Conservation (phyloP, 2,888 invertebrate genomes). For the Zhuqinia jingwanae region DNA sequence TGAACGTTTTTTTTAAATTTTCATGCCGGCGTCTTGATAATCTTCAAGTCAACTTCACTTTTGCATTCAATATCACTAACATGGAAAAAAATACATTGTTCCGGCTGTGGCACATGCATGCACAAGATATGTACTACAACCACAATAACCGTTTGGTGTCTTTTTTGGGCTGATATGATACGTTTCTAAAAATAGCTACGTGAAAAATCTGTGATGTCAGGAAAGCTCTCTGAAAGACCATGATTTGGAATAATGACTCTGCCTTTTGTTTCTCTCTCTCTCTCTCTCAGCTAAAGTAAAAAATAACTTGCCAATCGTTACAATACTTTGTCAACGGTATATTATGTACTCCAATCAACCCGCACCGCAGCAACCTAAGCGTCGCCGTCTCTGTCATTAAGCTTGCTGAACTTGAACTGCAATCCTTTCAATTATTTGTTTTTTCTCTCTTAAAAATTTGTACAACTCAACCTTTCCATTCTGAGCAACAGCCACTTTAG, state of each 20-base stretch:
- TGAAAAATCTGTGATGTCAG: constrained; percentile 19
- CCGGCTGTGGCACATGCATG: constrained; percentile 14
- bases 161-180: constrained; percentile 14
- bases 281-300: neutral
- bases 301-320: neutral
- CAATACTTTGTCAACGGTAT: constrained; percentile 28
- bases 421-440: neutral
- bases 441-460: neutral
- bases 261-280: constrained; percentile 36
- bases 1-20: neutral
- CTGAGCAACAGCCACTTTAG: no score
- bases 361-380: no score
- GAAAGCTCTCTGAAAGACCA: constrained; percentile 2
- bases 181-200: constrained; percentile 44
- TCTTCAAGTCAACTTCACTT: neutral
- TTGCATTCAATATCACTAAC: neutral
- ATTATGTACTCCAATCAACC: constrained; percentile 34
- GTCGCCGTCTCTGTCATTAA: neutral
- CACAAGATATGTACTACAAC: neutral
- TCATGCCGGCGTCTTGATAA: no score
- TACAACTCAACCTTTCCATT: no score
- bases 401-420: neutral
- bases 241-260: constrained; percentile 17
- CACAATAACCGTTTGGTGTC: neutral
- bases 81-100: constrained; percentile 13